A percentile compares a stretch with the other conserved stretches of the same genome.
phyloP scores from a whole-genome alignment of 1,140 invertebrate species.

The Teleopsis dalmanni region DNA sequence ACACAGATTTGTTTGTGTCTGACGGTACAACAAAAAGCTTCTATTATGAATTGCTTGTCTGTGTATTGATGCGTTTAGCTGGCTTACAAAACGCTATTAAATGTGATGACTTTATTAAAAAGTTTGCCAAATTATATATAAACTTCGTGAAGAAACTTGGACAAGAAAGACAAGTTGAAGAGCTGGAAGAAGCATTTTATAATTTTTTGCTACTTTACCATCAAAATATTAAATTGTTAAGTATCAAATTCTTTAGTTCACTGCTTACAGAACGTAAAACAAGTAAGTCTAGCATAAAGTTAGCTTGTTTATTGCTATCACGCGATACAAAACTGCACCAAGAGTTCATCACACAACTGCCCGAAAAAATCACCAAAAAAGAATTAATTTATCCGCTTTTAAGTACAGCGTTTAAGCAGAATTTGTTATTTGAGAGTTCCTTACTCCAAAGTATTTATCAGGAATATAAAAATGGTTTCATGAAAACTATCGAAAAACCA shows the following conservation, averaged over 20 bases:
- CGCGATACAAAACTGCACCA: slow-evolving; percentile 44
- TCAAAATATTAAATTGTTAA: slow-evolving; percentile 47
- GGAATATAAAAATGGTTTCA: slow-evolving; percentile 51
- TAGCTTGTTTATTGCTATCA: slow-evolving; percentile 48
- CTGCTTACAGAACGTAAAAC: slow-evolving; percentile 44
- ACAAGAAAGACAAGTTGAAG: slow-evolving; percentile 43
- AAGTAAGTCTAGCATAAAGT: slow-evolving; percentile 47
- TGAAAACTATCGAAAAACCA: slow-evolving; percentile 55
- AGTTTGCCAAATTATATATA: slow-evolving; percentile 19
- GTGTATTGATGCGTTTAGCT: slow-evolving; percentile 22
- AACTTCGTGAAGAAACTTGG: slow-evolving; percentile 15
- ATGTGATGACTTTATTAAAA: slow-evolving; percentile 16
- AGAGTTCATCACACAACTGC: slow-evolving; percentile 34
- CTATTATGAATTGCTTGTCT: slow-evolving; percentile 27
- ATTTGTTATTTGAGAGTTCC: slow-evolving; percentile 37
- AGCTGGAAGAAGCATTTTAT: slow-evolving; percentile 48
- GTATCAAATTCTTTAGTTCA: slow-evolving; percentile 45
- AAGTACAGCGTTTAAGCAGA: slow-evolving; percentile 44
- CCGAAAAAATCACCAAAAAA: slow-evolving; percentile 43
- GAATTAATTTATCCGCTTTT: slow-evolving; percentile 53
- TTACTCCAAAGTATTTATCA: slow-evolving; percentile 48
- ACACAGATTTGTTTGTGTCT: slow-evolving; percentile 18
- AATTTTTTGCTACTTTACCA: slow-evolving; percentile 54
- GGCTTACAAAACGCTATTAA: slow-evolving; percentile 21
- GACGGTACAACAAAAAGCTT: slow-evolving; percentile 16